These are phyloP conservation scores for Pomacea maculata DNA, from an alignment of 1,140 invertebrate genomes.

Conservation along the genomic window DNA sequence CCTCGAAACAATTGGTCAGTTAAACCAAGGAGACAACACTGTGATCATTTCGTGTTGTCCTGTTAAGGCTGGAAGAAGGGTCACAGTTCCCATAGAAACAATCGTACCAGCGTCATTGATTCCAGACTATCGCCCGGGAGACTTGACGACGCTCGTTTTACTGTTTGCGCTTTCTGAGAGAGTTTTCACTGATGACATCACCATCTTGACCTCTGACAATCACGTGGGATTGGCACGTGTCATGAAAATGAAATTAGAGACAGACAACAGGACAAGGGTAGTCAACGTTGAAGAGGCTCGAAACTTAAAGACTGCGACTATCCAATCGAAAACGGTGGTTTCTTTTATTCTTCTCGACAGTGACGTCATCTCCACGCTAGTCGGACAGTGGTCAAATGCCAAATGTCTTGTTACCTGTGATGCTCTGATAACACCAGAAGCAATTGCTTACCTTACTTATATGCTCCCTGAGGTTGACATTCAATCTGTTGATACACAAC, in stretches of 20 bases:
- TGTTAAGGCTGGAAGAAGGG: constrained; percentile 8
- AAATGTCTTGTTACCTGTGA: neutral
- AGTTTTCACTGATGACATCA: neutral
- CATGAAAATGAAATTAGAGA: neutral
- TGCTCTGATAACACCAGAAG: constrained; percentile 1
- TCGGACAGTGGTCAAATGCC: constrained; percentile 4
- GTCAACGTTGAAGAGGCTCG: too few relatives aligned
- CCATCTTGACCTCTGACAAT: constrained; percentile 13
- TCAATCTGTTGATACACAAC: constrained; percentile 8
- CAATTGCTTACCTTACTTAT: neutral
- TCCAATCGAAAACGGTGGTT: constrained; percentile 1
- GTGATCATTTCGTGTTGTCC: constrained; percentile 18
- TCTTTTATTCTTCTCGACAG: constrained; percentile 17
- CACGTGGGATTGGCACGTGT: constrained; percentile 13
- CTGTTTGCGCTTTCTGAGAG: constrained; percentile 2
- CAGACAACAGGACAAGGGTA: neutral
- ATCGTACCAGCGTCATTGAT: constrained; percentile 6
- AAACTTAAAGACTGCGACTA: neutral
- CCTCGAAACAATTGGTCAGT: constrained; percentile 1
- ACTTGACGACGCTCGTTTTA: constrained; percentile 23
- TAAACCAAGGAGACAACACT: neutral
- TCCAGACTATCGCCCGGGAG: constrained; percentile 24
- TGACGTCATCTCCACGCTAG: neutral
- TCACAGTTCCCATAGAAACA: constrained; percentile 14
- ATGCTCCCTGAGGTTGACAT: constrained; percentile 5